Evolutionary conservation across 1,140 invertebrate genomes (phyloP).

Genomic region (Thaumetopoea pityocampa): DNA sequence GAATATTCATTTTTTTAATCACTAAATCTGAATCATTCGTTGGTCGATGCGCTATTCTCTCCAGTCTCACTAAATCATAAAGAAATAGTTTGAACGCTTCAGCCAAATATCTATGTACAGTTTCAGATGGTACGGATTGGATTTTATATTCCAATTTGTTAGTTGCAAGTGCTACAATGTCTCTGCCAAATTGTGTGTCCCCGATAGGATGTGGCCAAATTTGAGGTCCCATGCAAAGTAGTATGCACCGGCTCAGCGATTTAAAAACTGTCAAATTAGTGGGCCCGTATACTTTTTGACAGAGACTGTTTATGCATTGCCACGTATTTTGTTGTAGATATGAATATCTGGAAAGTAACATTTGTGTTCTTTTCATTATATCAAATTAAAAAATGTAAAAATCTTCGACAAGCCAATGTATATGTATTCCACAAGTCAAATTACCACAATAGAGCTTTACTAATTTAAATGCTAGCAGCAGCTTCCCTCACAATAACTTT

Average conservation of each 20-base stretch:
- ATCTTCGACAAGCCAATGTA: too few species aligned
- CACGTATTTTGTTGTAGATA: too few species aligned
- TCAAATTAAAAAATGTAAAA: too few species aligned
- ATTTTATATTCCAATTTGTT: conserved; percentile 69
- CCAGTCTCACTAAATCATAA: conserved; percentile 33
- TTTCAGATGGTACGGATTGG: conserved; percentile 43
- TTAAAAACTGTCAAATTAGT: conserved; percentile 18
- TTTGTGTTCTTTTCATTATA: too few species aligned
- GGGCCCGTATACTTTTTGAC: conserved; percentile 30
- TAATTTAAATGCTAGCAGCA: too few species aligned
- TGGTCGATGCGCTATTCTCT: conserved; percentile 25
- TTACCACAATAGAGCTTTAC: too few species aligned
- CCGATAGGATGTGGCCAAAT: conserved; percentile 77
- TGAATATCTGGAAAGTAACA: too few species aligned
- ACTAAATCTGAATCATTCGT: conserved; percentile 21
- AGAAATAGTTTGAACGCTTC: conserved; percentile 52
- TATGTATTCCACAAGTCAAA: too few species aligned
- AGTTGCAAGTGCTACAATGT: conserved; percentile 38
- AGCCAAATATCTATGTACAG: conserved; percentile 44
- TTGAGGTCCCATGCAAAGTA: conserved; percentile 73
- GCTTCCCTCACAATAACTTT: too few species aligned
- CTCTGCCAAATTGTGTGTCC: conserved; percentile 63
- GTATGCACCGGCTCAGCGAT: conserved; percentile 60
- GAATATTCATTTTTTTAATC: conserved; percentile 59
- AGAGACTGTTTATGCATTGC: conserved; percentile 40